Conservation (phyloP, 2,888 invertebrate genomes). For the Orthosia cruda region DNA sequence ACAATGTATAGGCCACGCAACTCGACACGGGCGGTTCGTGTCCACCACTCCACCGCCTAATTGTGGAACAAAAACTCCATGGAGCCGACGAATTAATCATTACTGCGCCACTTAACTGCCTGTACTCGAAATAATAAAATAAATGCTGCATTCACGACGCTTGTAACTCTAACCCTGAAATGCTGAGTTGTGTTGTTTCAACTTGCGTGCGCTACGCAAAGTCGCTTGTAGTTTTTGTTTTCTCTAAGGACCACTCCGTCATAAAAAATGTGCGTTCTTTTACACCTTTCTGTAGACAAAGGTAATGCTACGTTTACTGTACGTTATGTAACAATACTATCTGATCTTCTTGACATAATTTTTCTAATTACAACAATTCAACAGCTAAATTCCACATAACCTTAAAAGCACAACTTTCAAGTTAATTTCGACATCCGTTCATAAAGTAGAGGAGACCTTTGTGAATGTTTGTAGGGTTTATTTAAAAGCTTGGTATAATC, state of each 20-base stretch:
- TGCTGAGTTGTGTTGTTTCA: conserved; percentile 31
- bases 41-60: conserved; percentile 76
- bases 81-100: conserved; percentile 89
- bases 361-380: conserved; percentile 19
- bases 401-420: conserved; percentile 45
- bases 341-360: conserved; percentile 16
- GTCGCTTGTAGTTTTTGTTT: conserved; percentile 21
- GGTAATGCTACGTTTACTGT: conserved; percentile 35
- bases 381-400: conserved; percentile 9
- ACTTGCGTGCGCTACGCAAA: conserved; percentile 40
- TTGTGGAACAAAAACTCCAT: conserved; percentile 89
- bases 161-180: conserved; percentile 57
- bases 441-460: conserved; percentile 49
- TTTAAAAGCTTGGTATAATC: conserved; percentile 73
- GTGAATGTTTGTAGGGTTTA: conserved; percentile 71
- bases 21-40: conserved; percentile 79
- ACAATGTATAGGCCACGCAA: conserved; percentile 86
- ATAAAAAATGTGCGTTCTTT: conserved; percentile 49
- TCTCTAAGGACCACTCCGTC: conserved; percentile 38
- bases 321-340: conserved; percentile 11
- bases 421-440: conserved; percentile 48
- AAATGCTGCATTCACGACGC: conserved; percentile 78
- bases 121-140: conserved; percentile 81
- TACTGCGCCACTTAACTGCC: conserved; percentile 78
- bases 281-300: conserved; percentile 58